These are phyloP conservation scores for Acipenser transmontanus DNA, from an alignment of 2,797 vertebrate species.

Conservation along the genomic window DNA sequence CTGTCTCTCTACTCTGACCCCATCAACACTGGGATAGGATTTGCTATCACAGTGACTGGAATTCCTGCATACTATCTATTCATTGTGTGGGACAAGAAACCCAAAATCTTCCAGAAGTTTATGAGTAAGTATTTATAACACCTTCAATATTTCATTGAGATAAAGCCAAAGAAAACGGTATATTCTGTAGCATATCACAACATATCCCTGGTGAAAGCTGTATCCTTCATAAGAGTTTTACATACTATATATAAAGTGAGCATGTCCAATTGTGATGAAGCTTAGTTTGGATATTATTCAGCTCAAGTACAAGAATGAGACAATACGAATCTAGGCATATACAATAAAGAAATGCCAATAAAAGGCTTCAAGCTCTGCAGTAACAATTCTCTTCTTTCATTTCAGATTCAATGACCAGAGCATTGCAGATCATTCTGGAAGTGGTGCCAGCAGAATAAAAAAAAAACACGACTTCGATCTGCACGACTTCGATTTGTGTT, in stretches of 20 bases:
- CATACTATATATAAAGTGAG: not conserved
- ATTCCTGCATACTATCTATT: constrained; percentile 86
- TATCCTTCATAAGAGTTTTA: not conserved
- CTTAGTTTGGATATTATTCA: not conserved
- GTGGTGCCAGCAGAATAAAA: constrained; percentile 69
- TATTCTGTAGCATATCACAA: not conserved
- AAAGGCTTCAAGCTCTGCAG: constrained; percentile 7
- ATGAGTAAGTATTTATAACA: constrained; percentile 46
- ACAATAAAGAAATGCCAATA: too few relatives aligned
- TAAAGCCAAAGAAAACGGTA: not conserved
- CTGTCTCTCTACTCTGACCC: constrained; percentile 92
- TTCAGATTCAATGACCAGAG: constrained; percentile 63
- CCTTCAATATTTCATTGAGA: not conserved
- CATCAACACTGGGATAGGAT: constrained; percentile 81
- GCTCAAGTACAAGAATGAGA: not conserved
- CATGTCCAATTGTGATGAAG: not conserved
- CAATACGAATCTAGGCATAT: not conserved
- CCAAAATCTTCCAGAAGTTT: constrained; percentile 38
- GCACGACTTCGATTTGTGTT: too few relatives aligned
- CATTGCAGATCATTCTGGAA: constrained; percentile 84
- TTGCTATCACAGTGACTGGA: constrained; percentile 77
- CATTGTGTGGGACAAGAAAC: constrained; percentile 71
- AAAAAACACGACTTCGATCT: too few relatives aligned
- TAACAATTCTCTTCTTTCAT: not conserved
- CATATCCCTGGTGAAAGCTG: not conserved